phyloP scores from a whole-genome alignment of 2,113 vertebrate genomes.

The Haemorhous mexicanus region DNA sequence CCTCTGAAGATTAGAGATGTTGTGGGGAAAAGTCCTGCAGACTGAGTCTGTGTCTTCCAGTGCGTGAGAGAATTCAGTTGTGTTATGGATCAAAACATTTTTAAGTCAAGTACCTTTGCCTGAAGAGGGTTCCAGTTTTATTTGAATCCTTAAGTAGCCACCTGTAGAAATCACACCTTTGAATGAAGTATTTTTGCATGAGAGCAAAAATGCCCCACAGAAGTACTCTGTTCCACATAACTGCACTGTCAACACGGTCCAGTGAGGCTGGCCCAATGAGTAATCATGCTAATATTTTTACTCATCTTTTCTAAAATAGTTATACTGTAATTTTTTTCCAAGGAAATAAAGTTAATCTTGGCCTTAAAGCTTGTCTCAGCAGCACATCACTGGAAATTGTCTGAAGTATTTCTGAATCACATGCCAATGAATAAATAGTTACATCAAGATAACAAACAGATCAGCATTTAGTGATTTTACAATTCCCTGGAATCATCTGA shows the following conservation, averaged over 20 bases:
- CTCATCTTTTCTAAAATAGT: conserved; percentile 46
- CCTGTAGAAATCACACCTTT: background rate
- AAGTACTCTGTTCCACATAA: background rate
- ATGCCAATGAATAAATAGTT: conserved; percentile 1
- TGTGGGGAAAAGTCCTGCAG: background rate
- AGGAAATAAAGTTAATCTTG: conserved; percentile 38
- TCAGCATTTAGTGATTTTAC: background rate
- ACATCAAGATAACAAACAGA: background rate
- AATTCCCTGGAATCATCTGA: background rate
- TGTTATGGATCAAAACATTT: background rate
- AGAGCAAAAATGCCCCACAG: background rate
- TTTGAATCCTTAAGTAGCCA: background rate
- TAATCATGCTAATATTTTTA: background rate
- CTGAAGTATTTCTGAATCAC: conserved; percentile 43
- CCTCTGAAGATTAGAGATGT: background rate
- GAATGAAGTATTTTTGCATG: background rate
- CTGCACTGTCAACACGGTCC: background rate
- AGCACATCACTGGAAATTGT: conserved; percentile 30
- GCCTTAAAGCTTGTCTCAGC: conserved; percentile 35
- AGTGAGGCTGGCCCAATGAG: background rate
- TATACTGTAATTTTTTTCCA: conserved; percentile 52
- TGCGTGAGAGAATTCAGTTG: background rate
- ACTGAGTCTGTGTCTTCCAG: background rate
- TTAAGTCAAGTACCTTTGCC: background rate
- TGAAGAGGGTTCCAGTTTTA: background rate